These are phyloP conservation scores for Synanthedon myopaeformis DNA, from an alignment of 2,888 invertebrate genomes.

Conservation along the genomic window DNA sequence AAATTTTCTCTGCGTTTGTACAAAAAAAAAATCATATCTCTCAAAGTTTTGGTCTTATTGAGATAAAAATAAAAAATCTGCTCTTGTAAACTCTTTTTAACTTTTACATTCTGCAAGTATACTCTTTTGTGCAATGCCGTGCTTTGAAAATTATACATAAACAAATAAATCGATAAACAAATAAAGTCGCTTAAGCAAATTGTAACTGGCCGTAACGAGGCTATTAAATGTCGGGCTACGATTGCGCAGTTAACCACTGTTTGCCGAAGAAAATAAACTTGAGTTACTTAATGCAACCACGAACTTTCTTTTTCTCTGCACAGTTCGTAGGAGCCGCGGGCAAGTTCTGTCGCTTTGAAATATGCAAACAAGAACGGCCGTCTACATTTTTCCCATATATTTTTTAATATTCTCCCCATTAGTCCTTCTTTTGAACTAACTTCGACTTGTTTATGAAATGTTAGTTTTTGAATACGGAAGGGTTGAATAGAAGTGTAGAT, in stretches of 20 bases:
- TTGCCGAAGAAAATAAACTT: slow-evolving; percentile 29
- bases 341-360: slow-evolving; percentile 1
- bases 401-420: not conserved
- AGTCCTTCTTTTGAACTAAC: not conserved
- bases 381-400: not conserved
- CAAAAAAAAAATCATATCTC: too few species aligned
- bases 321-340: slow-evolving; percentile 11
- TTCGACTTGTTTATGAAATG: slow-evolving; percentile 1
- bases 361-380: slow-evolving; percentile 7
- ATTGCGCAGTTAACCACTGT: slow-evolving; percentile 22
- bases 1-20: too few species aligned
- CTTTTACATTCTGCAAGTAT: too few species aligned
- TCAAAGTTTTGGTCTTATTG: too few species aligned
- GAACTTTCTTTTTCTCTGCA: slow-evolving; percentile 3
- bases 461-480: not conserved
- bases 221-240: slow-evolving; percentile 27
- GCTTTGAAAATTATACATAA: too few species aligned
- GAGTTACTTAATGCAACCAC: slow-evolving; percentile 13
- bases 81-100: too few species aligned
- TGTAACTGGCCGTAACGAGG: slow-evolving; percentile 29
- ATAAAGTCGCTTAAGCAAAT: not conserved
- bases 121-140: too few species aligned
- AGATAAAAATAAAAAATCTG: too few species aligned
- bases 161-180: not conserved
- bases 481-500: not conserved